phyloP scores from a whole-genome alignment of 2,113 vertebrate species.

The Spea multiplicata region DNA sequence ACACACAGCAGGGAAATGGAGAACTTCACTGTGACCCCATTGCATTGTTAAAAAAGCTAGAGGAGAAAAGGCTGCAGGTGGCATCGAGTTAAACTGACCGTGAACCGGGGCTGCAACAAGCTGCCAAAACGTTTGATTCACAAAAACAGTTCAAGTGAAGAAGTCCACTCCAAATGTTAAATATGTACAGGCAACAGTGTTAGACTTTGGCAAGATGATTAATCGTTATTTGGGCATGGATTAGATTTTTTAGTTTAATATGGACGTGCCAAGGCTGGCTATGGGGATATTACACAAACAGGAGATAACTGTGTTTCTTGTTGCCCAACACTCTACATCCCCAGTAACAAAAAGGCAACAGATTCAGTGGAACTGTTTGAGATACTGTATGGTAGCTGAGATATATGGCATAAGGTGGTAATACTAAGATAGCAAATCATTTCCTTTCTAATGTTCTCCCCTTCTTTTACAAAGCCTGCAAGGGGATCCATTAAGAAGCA shows the following conservation, averaged over 20 bases:
- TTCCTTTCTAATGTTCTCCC: too few relatives aligned
- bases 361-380: not conserved
- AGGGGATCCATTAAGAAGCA: too few relatives aligned
- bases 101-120: conserved; percentile 6
- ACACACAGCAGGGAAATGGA: conserved; percentile 34
- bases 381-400: not conserved
- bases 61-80: conserved; percentile 21
- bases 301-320: too few relatives aligned
- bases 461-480: too few relatives aligned
- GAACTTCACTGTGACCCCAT: conserved; percentile 28
- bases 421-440: too few relatives aligned
- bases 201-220: not conserved
- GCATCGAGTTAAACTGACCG: conserved; percentile 14
- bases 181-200: not conserved
- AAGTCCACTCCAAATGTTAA: not conserved
- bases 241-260: not conserved
- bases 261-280: not conserved
- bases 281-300: too few relatives aligned
- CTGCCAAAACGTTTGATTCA: conserved; percentile 15
- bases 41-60: conserved; percentile 12
- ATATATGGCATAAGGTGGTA: too few relatives aligned
- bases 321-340: too few relatives aligned
- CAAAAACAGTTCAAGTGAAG: not conserved
- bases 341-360: not conserved
- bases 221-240: not conserved